Evolutionary conservation across 2,113 vertebrate species (phyloP).

Genomic region (Bujurquina vittata): DNA sequence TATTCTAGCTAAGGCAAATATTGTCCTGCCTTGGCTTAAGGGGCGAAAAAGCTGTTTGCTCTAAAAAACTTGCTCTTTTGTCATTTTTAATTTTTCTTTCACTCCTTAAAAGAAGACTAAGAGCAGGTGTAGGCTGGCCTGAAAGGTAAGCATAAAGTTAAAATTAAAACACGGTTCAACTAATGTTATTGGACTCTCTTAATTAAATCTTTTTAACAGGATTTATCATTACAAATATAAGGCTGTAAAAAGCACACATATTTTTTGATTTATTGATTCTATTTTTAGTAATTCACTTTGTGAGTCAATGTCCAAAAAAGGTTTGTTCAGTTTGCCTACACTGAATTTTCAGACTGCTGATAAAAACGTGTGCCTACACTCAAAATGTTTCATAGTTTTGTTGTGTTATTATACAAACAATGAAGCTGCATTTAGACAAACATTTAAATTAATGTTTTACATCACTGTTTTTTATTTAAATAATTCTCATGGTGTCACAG

Average conservation of each 20-base stretch:
- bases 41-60: constrained; percentile 88
- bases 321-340: not conserved
- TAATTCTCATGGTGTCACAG: not conserved
- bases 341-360: not conserved
- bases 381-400: not conserved
- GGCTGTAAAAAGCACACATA: not conserved
- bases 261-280: not conserved
- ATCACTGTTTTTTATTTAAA: not conserved
- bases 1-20: constrained; percentile 97
- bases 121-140: not conserved
- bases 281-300: not conserved
- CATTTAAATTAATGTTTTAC: not conserved
- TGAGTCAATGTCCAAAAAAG: not conserved
- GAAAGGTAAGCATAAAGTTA: constrained; percentile 2
- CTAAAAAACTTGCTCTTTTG: constrained; percentile 82
- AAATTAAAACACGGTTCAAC: not conserved
- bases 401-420: not conserved
- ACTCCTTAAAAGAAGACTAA: constrained; percentile 1
- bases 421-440: not conserved
- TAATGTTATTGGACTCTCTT: constrained; percentile 10
- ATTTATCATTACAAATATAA: not conserved
- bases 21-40: constrained; percentile 91
- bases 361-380: not conserved
- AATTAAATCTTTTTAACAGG: not conserved
- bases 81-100: constrained; percentile 15